Base-by-base conservation (phyloP, 2,797 vertebrate species). In the Myiotriccus ornatus region DNA sequence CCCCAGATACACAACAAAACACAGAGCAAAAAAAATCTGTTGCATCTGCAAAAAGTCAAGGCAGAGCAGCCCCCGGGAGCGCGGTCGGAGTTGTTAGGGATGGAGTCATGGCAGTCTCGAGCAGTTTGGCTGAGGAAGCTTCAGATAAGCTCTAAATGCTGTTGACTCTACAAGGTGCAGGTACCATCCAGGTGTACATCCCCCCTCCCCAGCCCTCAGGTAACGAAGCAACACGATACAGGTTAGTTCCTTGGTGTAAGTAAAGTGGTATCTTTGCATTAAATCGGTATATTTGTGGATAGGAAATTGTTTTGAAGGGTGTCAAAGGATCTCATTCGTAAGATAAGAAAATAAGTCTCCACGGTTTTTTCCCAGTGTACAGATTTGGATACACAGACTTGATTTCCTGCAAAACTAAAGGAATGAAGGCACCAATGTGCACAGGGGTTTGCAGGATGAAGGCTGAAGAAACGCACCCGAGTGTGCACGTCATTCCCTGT, bases 211-310 rank as follows among this genome's bases (percentile, higher is more conserved):
- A 88, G 74, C 90, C 74, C 80, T 24, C 23, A 74, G 67, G 18
- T 73, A 70, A 64, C 22, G 1, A 41, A 94, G 91, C 73, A 0
- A 88, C 90, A 94, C 34, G 1, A 34, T 39, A 59, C 28, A 41
- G 32, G 93, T 97, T 96, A 97, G 94, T 94, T 96, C 93, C 76
- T 91, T 57, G 75, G 63, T 93, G 15, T 84, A 67, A 86, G 68
- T 91, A 96, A 96, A 96, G 93, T 96, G 95, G 94, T 96, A 94
- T 97, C 95, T 97, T 97, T 83, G 67, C 64, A 88, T 83, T 73
- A 71, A 82, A 90, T 96, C 52, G 49, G 18, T 67, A 13, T 74
- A 32, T 79, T 82, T 91, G 87, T 70, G 87, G 70, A 88, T 6
- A 69, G 23, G 69, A 71, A 59, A 15, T 7, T 47, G 41, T 71